Percentiles rank a stretch among this genome's conserved stretches.
These are phyloP conservation scores for Pantherophis alleghaniensis DNA, from an alignment of 2,797 vertebrate species.

Conservation along the genomic window DNA sequence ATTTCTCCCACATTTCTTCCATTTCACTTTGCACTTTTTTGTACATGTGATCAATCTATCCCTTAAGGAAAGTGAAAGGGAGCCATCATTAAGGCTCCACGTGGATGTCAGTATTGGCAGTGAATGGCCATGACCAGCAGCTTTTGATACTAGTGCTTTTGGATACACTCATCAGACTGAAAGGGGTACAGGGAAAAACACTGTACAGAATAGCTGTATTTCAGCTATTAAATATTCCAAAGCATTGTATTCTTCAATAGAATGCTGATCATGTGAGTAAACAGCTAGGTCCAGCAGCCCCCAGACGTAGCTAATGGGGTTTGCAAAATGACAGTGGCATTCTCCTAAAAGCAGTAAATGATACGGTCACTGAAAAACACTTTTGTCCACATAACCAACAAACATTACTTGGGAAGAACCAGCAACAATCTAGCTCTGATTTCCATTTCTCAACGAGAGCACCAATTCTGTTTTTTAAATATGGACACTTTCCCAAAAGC, in stretches of 20 bases:
- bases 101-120: not conserved
- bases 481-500: not conserved
- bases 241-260: not conserved
- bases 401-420: not conserved
- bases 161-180: not conserved
- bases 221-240: not conserved
- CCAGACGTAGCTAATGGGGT: not conserved
- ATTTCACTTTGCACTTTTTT: not conserved
- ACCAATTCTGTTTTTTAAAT: not conserved
- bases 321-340: not conserved
- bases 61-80: not conserved
- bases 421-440: not conserved
- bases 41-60: not conserved
- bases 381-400: not conserved
- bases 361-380: not conserved
- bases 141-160: not conserved
- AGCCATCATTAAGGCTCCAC: not conserved
- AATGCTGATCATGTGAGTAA: not conserved
- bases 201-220: not conserved
- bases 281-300: not conserved
- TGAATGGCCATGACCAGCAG: not conserved
- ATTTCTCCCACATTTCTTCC: not conserved
- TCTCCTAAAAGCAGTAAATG: not conserved
- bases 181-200: not conserved
- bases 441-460: not conserved